phyloP scores from a whole-genome alignment of 2,888 invertebrate genomes.

The Scelioninae gen. 2 region DNA sequence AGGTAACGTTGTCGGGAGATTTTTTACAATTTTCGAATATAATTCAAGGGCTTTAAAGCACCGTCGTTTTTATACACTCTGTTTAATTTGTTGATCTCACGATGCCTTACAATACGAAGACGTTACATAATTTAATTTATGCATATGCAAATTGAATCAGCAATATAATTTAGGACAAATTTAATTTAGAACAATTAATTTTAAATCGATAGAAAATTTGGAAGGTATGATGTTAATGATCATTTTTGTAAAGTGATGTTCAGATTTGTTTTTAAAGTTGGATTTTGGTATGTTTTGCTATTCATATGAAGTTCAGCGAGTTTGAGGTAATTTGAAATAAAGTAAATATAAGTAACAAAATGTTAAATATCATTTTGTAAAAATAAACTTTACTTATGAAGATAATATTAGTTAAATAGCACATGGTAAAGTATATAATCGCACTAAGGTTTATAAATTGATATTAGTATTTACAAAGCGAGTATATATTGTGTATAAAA shows the following conservation, averaged over 20 bases:
- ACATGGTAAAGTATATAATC: slow-evolving; percentile 25
- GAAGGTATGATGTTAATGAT: neutral
- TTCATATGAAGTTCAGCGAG: slow-evolving; percentile 69
- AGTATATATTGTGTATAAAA: too few species aligned
- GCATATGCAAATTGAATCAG: slow-evolving; percentile 14
- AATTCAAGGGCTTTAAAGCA: slow-evolving; percentile 35
- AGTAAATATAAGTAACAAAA: too few species aligned
- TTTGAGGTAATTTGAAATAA: slow-evolving; percentile 69
- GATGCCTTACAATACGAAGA: neutral
- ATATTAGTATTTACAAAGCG: too few species aligned
- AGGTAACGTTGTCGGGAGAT: slow-evolving; percentile 88
- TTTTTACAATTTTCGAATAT: neutral
- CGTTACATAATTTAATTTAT: slow-evolving; percentile 1
- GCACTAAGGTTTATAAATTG: slow-evolving; percentile 12
- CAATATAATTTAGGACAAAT: neutral
- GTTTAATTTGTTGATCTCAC: slow-evolving; percentile 10
- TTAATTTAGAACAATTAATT: neutral
- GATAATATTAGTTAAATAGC: slow-evolving; percentile 11
- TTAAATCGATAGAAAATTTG: neutral
- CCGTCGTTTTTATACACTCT: slow-evolving; percentile 26
- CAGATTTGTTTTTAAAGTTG: slow-evolving; percentile 53
- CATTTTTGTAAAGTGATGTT: neutral
- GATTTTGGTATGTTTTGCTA: slow-evolving; percentile 69
- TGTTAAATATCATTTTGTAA: slow-evolving; percentile 14
- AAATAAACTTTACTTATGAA: slow-evolving; percentile 19